Conservation (phyloP, 2,113 vertebrate species). For the Indicator maculatus region DNA sequence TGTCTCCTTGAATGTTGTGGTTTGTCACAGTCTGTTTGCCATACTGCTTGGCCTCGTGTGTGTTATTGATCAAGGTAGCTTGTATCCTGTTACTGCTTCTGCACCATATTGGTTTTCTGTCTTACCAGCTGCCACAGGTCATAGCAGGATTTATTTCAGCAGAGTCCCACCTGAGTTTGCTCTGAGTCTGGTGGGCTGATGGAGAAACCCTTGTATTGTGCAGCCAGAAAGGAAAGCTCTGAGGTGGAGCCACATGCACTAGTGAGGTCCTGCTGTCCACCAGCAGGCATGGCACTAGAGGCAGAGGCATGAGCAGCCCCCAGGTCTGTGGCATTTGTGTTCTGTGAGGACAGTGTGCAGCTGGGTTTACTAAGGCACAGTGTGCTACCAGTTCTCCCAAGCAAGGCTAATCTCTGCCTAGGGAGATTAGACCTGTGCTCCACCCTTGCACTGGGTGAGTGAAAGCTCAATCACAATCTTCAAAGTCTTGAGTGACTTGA, state of each 20-base stretch:
- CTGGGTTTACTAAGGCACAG: not conserved
- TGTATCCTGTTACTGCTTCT: not conserved
- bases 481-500: not conserved
- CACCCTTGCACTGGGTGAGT: not conserved
- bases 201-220: not conserved
- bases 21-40: not conserved
- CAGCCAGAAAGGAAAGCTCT: not conserved
- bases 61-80: not conserved
- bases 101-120: not conserved
- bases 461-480: not conserved
- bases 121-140: not conserved
- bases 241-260: rapidly evolving
- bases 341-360: rapidly evolving
- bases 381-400: not conserved
- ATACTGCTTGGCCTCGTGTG: not conserved
- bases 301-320: not conserved
- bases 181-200: not conserved
- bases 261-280: not conserved
- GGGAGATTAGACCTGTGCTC: not conserved
- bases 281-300: rapidly evolving
- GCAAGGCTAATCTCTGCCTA: not conserved
- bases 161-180: not conserved
- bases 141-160: not conserved
- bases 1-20: no score
- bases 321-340: not conserved